These are phyloP conservation scores for Cebus imitator DNA, from an alignment of 2,113 vertebrate species.

Conservation along the genomic window DNA sequence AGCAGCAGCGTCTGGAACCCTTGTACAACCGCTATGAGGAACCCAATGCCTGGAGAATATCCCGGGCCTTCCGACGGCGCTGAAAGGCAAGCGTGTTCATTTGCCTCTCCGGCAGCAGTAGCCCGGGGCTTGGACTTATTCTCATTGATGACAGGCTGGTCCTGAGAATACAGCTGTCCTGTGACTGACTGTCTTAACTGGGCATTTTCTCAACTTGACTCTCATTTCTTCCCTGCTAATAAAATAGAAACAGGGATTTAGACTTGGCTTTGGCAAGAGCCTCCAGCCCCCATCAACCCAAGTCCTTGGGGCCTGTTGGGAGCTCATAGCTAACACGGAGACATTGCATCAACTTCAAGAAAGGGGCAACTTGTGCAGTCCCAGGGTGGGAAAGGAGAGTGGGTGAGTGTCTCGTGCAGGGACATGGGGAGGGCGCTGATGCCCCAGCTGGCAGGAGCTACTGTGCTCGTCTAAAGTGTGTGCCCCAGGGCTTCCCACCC, in stretches of 20 bases:
- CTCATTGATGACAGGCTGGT: not conserved
- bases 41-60: conserved; percentile 98
- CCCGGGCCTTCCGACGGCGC: conserved; percentile 94
- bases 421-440: not conserved
- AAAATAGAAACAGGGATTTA: not conserved
- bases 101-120: not conserved
- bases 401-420: fast-evolving
- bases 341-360: not conserved
- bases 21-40: conserved; percentile 99
- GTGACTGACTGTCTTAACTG: not conserved
- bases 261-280: not conserved
- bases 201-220: conserved; percentile 26
- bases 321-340: not conserved
- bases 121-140: not conserved
- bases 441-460: not conserved
- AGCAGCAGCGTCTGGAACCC: conserved; percentile 96
- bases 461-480: not conserved
- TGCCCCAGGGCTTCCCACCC: not conserved
- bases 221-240: conserved; percentile 14
- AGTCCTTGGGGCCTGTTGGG: not conserved
- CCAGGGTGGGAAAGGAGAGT: not conserved
- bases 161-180: not conserved
- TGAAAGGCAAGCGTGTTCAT: conserved; percentile 67
- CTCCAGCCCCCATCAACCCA: not conserved
- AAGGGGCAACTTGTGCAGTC: not conserved